Percentiles rank a stretch among this genome's conserved stretches.
Conservation (phyloP, 2,888 invertebrate species). For the Drosophila fulvimacula region DNA sequence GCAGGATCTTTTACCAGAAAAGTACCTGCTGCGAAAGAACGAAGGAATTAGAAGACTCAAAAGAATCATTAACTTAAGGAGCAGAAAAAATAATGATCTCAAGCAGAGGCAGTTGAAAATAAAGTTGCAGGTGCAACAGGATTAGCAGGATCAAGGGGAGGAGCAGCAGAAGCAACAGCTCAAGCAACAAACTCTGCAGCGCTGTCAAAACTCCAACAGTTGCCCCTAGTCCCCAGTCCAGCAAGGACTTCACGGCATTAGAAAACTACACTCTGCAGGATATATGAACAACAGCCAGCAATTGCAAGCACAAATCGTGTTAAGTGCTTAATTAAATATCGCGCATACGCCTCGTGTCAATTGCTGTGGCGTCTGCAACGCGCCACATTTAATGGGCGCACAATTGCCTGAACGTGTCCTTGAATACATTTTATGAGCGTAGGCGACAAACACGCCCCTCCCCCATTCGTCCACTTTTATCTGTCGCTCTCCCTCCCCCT, state of each 20-base stretch:
- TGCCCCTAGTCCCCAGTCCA: background rate
- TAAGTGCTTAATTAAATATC: slow-evolving; percentile 47
- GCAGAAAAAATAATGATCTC: too few relatives aligned
- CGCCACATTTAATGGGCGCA: slow-evolving; percentile 52
- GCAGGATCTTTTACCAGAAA: too few relatives aligned
- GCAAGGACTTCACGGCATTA: too few relatives aligned
- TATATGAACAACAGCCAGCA: background rate
- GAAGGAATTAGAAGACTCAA: too few relatives aligned
- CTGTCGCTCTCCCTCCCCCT: background rate
- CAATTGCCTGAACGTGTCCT: slow-evolving; percentile 54
- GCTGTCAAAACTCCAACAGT: background rate
- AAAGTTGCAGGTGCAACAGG: background rate
- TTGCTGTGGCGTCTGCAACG: slow-evolving; percentile 12
- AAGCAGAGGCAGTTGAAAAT: too few relatives aligned
- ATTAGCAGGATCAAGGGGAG: background rate
- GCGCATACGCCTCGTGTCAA: slow-evolving; percentile 51
- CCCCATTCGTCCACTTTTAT: background rate
- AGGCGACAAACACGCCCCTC: background rate
- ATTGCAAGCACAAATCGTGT: background rate
- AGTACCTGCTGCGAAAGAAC: too few relatives aligned
- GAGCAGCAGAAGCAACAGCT: background rate
- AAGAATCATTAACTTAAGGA: too few relatives aligned
- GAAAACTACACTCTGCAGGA: background rate
- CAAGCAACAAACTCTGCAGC: background rate
- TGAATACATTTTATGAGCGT: slow-evolving; percentile 37